A percentile compares a stretch with the other conserved stretches of the same genome.
phyloP scores from a whole-genome alignment of 2,888 invertebrate species.

The Ceratothoa steindachneri region DNA sequence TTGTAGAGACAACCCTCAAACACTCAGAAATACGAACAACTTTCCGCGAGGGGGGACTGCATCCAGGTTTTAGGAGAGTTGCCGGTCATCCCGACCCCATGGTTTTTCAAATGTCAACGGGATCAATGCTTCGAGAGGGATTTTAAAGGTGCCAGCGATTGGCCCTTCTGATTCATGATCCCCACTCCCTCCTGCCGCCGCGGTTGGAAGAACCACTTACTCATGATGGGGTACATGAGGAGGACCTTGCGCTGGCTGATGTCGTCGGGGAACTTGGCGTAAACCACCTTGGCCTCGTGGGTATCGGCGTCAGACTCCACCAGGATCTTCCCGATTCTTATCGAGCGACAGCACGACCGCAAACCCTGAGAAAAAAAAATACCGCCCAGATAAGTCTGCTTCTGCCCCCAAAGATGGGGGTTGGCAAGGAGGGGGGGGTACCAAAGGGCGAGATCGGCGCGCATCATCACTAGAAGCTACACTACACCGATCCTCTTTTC shows the following conservation, averaged over 20 bases:
- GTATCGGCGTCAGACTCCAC: conserved; percentile 95
- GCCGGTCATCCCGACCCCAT: no score
- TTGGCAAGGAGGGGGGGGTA: background rate
- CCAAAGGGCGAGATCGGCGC: background rate
- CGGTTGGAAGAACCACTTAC: no score
- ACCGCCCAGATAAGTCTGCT: background rate
- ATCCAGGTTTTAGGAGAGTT: no score
- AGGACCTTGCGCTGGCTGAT: conserved; percentile 66
- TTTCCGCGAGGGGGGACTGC: no score
- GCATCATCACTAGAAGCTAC: background rate
- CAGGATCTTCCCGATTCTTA: conserved; percentile 95
- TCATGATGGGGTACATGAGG: conserved; percentile 98
- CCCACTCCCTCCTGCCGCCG: no score
- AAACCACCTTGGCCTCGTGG: conserved; percentile 92
- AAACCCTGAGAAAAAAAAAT: conserved; percentile 62
- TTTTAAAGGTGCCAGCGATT: no score
- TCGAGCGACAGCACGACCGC: conserved; percentile 95
- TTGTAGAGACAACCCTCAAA: no score
- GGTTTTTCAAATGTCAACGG: no score
- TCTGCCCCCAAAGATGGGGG: background rate
- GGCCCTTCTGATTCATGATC: no score
- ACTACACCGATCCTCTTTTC: background rate
- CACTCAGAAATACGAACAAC: no score
- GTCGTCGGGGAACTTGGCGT: conserved; percentile 93
- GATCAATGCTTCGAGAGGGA: no score